Base-by-base conservation (phyloP, 2,888 invertebrate genomes). In the Smittia sp. region DNA sequence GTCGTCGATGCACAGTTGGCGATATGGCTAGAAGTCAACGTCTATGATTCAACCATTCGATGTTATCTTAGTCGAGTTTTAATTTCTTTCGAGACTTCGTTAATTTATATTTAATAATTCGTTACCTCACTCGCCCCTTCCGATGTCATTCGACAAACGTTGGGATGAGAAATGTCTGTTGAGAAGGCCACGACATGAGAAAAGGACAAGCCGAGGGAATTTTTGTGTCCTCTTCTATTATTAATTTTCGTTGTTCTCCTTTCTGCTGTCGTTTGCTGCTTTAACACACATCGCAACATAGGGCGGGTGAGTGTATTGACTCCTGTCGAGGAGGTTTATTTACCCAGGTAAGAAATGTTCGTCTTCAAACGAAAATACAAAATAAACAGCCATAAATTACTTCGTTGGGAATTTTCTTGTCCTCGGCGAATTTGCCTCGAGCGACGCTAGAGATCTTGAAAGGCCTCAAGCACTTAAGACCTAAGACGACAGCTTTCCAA, bases 341-440 rank as follows among this genome's bases (percentile, higher is more conserved):
- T 72, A 72, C 62, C 62, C 72, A 72, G 72, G 72, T 72, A 72
- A 54, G 72, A 52, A 62, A 18, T 7, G 58, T 22, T 58, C 18
- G 3, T 32, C 62, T 69, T 6, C 52, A 52, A 69, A 69, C 25
- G 62, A 54, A 72, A 72, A 72, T 72, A 72, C 38, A 72, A 72
- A 72, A 72, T 72, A 72, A 72, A 72, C 72, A 72, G 58, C 72
- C 15, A 72, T 72, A 72, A 72, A 72, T 72, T 72, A 62, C 62
- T 39, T 39, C 20, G 7, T 15, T 54, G n/a, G 9, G 15, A 11
- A 9, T 67, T 24, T 68, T 41, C 46, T 46, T 46, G 39, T 39
- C 13, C 18, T 54, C 18, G 62, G n/a, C 62, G 20, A 62, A 62
- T 22, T 6, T 62, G 7, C 58, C 32, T 27, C 70, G 25, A 70